phyloP scores from a whole-genome alignment of 37 sponge, comb jelly and placozoan species.

The Ianthella basta region DNA sequence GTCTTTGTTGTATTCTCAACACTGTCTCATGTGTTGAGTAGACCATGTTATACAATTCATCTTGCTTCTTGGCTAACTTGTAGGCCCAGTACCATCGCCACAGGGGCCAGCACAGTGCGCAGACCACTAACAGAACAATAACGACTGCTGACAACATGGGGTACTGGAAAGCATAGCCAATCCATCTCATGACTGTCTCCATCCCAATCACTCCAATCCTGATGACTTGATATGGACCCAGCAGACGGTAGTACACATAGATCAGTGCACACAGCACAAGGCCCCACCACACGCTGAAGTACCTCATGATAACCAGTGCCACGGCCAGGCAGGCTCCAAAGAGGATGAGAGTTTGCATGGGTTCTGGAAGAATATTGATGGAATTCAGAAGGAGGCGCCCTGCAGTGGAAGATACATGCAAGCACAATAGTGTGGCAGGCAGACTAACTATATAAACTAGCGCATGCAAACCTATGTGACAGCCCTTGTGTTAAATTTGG shows the following conservation, averaged over 20 bases:
- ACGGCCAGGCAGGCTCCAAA: neutral
- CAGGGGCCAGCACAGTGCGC: neutral
- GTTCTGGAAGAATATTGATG: slow-evolving; percentile 1
- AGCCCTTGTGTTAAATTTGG: no score
- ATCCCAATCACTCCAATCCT: neutral
- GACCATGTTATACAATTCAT: neutral
- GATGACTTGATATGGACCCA: neutral
- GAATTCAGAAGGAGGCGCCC: neutral
- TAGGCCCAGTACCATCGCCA: neutral
- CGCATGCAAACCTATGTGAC: no score
- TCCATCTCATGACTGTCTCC: neutral
- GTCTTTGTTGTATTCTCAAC: neutral
- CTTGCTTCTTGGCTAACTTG: neutral
- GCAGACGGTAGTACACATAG: neutral
- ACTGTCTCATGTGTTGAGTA: neutral
- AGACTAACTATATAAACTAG: no score
- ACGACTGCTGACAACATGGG: neutral
- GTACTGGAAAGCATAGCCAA: neutral
- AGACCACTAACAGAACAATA: neutral
- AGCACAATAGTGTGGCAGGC: neutral
- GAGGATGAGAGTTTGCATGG: neutral
- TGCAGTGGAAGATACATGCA: neutral
- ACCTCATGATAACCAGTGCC: neutral
- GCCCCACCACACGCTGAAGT: neutral
- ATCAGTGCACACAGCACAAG: neutral